Base-by-base conservation (phyloP, 2,888 invertebrate genomes). In the Ophion obscuratus region DNA sequence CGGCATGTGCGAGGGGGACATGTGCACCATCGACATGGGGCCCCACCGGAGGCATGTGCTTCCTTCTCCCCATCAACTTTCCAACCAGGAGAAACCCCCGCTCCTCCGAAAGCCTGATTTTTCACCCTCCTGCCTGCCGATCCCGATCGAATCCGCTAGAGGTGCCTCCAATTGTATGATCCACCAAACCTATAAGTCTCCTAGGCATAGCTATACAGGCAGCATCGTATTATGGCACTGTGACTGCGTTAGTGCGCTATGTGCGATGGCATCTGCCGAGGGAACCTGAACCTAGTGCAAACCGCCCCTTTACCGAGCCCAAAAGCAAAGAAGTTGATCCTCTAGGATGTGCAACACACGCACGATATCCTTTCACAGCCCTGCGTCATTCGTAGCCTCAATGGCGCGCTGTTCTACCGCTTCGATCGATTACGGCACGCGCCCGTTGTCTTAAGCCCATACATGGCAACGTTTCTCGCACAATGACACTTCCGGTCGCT, bases 1-100 rank as follows among this genome's bases (percentile, higher is more conserved):
- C 80, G 87, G 88, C 85, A 87, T 88, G 88, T 88, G 88, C 88
- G 85, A 87, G 81, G 57, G 70, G 78, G 78, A 87, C 87, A 87
- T 87, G 87, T 87, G 87, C 84, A 68, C 44, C 84, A 82, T 70
- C 53, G 62, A 61, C 88, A 88, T 85, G 85, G 83, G 75, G 82
- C 85, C 83, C 71, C 76, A 83, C 79, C 79, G 85, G 70, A 83
- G 85, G 84, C 85, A 84, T 83, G 85, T 83, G 82, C 78, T 85
- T 85, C 83, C 81, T 77, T 79, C 80, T 70, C 74, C 57, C 62
- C 59, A 67, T 67, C 73, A 36, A 64, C 57, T 71, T 85, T 86
- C 57, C 74, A 73, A 73, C 44, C 40, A 24, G 62, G 31, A 27
- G 36, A 57, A 64, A 14, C 78, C 44, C 62, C 44, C 47, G n/a